A percentile compares a stretch with the other conserved stretches of the same genome.
These are phyloP conservation scores for Alentia gelatinosa DNA, from an alignment of 2,888 invertebrate genomes.

Conservation along the genomic window DNA sequence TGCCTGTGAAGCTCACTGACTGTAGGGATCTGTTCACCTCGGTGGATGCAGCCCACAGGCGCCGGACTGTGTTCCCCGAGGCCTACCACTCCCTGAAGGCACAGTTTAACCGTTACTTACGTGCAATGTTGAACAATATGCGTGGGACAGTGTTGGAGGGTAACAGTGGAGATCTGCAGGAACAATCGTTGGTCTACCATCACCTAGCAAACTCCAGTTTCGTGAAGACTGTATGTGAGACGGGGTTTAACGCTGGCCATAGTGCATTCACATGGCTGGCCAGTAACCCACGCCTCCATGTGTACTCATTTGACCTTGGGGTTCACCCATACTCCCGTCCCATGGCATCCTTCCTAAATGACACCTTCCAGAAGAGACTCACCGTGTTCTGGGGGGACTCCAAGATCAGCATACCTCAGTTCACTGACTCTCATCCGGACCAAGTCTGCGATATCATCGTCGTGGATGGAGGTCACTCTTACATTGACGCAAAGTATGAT, in stretches of 20 bases:
- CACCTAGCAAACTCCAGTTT: background rate
- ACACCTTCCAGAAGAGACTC: conserved; percentile 55
- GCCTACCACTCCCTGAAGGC: background rate
- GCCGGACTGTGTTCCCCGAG: background rate
- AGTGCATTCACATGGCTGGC: conserved; percentile 31
- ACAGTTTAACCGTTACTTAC: background rate
- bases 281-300: background rate
- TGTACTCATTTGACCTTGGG: conserved; percentile 62
- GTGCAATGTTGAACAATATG: background rate
- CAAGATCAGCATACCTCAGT: conserved; percentile 53
- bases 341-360: conserved; percentile 57
- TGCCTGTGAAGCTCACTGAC: background rate
- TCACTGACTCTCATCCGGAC: background rate
- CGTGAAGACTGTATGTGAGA: conserved; percentile 13
- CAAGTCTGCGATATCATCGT: conserved; percentile 60
- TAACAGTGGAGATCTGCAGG: conserved; percentile 26
- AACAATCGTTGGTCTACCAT: background rate
- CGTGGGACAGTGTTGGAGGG: background rate
- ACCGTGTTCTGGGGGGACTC: conserved; percentile 60
- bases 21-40: background rate
- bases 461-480: conserved; percentile 63
- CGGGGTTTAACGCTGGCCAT: conserved; percentile 38
- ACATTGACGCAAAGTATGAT: conserved; percentile 55
- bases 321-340: conserved; percentile 54
- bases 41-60: background rate